Percentiles rank a stretch among this genome's conserved stretches.
Evolutionary conservation across 2,797 vertebrate genomes (phyloP).

Genomic region (Silurus lanzhouensis): DNA sequence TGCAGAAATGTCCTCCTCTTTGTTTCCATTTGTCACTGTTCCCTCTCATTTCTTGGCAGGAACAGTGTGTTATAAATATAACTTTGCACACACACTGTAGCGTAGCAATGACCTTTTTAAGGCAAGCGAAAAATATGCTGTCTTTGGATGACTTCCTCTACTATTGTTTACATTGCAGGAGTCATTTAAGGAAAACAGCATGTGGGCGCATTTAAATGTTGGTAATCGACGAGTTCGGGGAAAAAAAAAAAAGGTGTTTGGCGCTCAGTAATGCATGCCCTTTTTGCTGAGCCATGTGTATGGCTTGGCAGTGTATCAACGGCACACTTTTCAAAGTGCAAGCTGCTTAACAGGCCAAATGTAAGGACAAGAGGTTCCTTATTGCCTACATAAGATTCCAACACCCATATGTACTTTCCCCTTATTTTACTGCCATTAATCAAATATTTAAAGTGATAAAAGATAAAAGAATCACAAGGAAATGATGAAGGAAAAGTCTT

Average conservation of each 20-base stretch:
- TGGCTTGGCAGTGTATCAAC: conserved; percentile 51
- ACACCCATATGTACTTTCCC: neutral
- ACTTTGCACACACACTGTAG: neutral
- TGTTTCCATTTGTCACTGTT: neutral
- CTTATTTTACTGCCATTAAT: neutral
- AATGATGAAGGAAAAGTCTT: too few relatives aligned
- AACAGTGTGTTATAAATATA: conserved; percentile 21
- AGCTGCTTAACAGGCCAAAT: conserved; percentile 36
- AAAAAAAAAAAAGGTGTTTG: conserved; percentile 17
- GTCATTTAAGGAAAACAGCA: conserved; percentile 55
- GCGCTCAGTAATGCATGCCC: conserved; percentile 26
- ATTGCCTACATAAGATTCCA: conserved; percentile 21
- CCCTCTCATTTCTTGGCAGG: neutral
- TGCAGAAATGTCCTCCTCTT: neutral
- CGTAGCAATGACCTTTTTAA: conserved; percentile 13
- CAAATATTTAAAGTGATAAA: neutral
- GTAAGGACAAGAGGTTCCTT: neutral
- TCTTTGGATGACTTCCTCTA: conserved; percentile 7
- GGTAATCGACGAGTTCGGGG: conserved; percentile 31
- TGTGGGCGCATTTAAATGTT: conserved; percentile 23
- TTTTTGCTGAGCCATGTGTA: conserved; percentile 26
- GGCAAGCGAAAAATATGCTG: conserved; percentile 24
- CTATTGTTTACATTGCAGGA: conserved; percentile 37
- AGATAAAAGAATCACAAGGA: neutral
- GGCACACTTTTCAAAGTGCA: conserved; percentile 26